Base-by-base conservation (phyloP, 1,140 invertebrate genomes). In the Uloborus diversus region DNA sequence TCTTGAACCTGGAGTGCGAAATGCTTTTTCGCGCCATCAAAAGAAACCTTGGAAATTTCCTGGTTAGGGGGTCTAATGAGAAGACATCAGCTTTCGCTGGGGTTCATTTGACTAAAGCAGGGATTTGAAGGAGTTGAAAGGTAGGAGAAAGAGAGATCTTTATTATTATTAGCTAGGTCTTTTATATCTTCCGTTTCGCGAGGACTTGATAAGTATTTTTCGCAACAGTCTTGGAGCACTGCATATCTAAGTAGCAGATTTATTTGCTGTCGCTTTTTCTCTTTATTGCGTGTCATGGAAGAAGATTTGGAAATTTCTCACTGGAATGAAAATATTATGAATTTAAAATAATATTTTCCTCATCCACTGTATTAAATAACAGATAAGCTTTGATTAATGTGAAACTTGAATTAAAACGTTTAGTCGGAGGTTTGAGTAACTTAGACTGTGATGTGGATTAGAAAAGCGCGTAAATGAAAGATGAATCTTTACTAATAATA, bases 51-150 rank as follows among this genome's bases (percentile, higher is more conserved):
- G 57, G 71, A 75, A 75, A 75, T 75, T 75, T 75, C 71, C 57
- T 61, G 70, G 70, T 73, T 73, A 73, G 33, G 25, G 14, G 17
- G 13, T 47, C 57, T 75, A 75, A 75, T 75, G 71, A 75, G 56
- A 30, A 57, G 5, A 35, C 59, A 75, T 75, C 71, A 75, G 57
- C 37, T 64, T 73, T 23, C 47, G 37, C 57, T 14, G 33, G 25
- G 71, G 57, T 75, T 75, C 71, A 75, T 75, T 75, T 75, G 71
- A 59, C n/a, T 75, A 75, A n/a, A 62, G 71, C 42, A 64, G 28
- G 71, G 71, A 75, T 75, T 75, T 75, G n/a, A n/a, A n/a, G n/a
- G n/a, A n/a, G n/a, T 42, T 42, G 56, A 17, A 5, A 23, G 20
- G 27, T 35, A 35, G 27, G 14, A 32, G 32, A 37, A n/a, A 33